Evolutionary conservation across 2,888 invertebrate species (phyloP).

Genomic region (Platycheirus rosarum): DNA sequence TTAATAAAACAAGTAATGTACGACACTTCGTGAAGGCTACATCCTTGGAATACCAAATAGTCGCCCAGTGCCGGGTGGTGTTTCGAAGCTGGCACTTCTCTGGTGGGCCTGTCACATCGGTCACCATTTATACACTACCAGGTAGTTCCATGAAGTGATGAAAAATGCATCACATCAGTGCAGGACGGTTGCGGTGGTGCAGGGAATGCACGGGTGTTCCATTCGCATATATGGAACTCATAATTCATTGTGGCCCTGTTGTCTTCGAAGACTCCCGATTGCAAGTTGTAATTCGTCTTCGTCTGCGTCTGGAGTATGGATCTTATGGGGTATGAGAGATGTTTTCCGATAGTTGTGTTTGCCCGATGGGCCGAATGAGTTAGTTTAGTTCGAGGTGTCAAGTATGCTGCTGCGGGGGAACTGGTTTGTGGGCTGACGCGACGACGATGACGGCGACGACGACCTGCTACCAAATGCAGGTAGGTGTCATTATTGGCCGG

Average conservation of each 20-base stretch:
- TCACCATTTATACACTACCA: slow-evolving; percentile 49
- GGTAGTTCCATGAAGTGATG: slow-evolving; percentile 72
- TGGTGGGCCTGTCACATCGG: slow-evolving; percentile 73
- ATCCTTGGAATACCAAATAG: slow-evolving; percentile 77
- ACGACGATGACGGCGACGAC: too few species aligned
- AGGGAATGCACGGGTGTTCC: slow-evolving; percentile 37
- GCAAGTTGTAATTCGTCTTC: slow-evolving; percentile 74
- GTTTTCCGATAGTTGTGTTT: too few species aligned
- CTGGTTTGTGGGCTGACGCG: slow-evolving; percentile 52
- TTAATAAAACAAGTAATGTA: slow-evolving; percentile 80
- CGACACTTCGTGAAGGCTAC: slow-evolving; percentile 77
- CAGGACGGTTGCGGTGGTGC: slow-evolving; percentile 10
- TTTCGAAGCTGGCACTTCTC: slow-evolving; percentile 55
- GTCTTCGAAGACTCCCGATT: slow-evolving; percentile 40
- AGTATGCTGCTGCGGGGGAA: slow-evolving; percentile 49
- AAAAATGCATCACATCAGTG: slow-evolving; percentile 52
- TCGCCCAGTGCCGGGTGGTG: slow-evolving; percentile 48
- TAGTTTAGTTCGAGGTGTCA: slow-evolving; percentile 55
- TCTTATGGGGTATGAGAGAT: slow-evolving; percentile 1
- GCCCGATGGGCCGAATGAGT: slow-evolving; percentile 42
- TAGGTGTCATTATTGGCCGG: slow-evolving; percentile 66
- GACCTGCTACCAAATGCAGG: slow-evolving; percentile 68
- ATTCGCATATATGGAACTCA: slow-evolving; percentile 72
- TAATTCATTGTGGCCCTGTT: slow-evolving; percentile 65
- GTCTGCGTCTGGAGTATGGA: slow-evolving; percentile 46